phyloP scores from a whole-genome alignment of 2,113 vertebrate genomes.

The Caretta caretta region DNA sequence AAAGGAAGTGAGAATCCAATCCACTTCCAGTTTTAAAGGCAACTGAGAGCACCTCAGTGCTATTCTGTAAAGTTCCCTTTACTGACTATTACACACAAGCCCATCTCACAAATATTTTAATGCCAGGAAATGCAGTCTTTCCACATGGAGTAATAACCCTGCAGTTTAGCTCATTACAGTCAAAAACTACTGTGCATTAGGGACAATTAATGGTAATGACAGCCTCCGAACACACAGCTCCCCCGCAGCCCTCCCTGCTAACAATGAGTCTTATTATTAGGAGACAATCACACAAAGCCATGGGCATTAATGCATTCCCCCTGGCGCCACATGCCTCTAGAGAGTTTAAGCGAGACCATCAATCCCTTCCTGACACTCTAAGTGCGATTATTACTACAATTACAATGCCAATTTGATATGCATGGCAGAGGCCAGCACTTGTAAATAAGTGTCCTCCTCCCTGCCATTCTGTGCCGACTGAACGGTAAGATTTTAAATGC shows the following conservation, averaged over 20 bases:
- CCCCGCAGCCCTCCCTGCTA: slow-evolving; percentile 65
- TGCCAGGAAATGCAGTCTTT: slow-evolving; percentile 75
- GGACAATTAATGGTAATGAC: slow-evolving; percentile 82
- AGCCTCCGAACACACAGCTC: slow-evolving; percentile 67
- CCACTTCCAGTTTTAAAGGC: neutral
- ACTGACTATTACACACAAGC: slow-evolving; percentile 27
- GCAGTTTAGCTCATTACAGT: slow-evolving; percentile 79
- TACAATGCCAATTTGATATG: slow-evolving; percentile 41
- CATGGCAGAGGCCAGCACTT: slow-evolving; percentile 42
- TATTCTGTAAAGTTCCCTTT: slow-evolving; percentile 39
- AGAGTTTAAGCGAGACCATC: slow-evolving; percentile 56
- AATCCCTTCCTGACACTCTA: slow-evolving; percentile 46
- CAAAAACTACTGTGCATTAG: slow-evolving; percentile 78
- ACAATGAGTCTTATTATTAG: slow-evolving; percentile 68
- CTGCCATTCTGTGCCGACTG: neutral
- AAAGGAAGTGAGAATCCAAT: slow-evolving; percentile 11
- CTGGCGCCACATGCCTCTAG: slow-evolving; percentile 35
- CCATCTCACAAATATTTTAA: slow-evolving; percentile 74
- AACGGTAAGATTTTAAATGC: neutral
- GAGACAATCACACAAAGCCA: slow-evolving; percentile 41
- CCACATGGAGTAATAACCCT: slow-evolving; percentile 67
- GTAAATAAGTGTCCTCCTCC: neutral
- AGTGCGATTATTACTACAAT: slow-evolving; percentile 64
- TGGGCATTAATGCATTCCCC: slow-evolving; percentile 53
- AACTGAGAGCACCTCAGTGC: neutral